Evolutionary conservation across 2,113 vertebrate species (phyloP).

Genomic region (Charina bottae): DNA sequence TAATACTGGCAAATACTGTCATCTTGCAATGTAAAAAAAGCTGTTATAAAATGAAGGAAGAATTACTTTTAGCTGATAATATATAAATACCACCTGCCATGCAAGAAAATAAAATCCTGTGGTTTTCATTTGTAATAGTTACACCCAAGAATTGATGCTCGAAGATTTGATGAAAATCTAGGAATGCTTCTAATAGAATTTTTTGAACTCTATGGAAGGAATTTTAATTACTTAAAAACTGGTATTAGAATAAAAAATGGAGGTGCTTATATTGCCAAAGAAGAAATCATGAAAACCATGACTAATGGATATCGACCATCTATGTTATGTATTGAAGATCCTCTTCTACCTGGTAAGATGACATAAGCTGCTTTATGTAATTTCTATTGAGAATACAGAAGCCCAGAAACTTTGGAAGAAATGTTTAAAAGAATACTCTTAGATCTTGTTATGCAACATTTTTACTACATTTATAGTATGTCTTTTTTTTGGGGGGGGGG

Average conservation of each 20-base stretch:
- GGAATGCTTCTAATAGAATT: conserved; percentile 98
- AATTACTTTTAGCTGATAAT: not conserved
- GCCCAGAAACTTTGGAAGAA: too few relatives aligned
- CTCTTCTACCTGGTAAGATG: conserved; percentile 90
- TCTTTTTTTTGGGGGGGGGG: not conserved
- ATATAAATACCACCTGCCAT: not conserved
- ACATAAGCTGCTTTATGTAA: not conserved
- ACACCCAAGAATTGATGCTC: conserved; percentile 92
- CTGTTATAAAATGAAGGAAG: not conserved
- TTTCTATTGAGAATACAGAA: not conserved
- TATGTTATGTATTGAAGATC: conserved; percentile 98
- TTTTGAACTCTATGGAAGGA: conserved; percentile 96
- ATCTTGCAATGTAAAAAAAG: not conserved
- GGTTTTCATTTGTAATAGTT: conserved; percentile 73
- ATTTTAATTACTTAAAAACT: conserved; percentile 99
- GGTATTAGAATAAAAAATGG: conserved; percentile 98
- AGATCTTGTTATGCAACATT: not conserved
- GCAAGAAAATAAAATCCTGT: not conserved
- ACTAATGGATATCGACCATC: conserved; percentile 94
- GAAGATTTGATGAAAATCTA: conserved; percentile 91
- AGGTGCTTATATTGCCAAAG: conserved; percentile 97
- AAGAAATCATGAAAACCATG: conserved; percentile 96
- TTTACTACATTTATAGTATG: not conserved
- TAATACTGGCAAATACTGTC: not conserved
- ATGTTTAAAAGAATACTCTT: not conserved